Base-by-base conservation (phyloP, 1,140 invertebrate species). In the Epicauta chinensis region DNA sequence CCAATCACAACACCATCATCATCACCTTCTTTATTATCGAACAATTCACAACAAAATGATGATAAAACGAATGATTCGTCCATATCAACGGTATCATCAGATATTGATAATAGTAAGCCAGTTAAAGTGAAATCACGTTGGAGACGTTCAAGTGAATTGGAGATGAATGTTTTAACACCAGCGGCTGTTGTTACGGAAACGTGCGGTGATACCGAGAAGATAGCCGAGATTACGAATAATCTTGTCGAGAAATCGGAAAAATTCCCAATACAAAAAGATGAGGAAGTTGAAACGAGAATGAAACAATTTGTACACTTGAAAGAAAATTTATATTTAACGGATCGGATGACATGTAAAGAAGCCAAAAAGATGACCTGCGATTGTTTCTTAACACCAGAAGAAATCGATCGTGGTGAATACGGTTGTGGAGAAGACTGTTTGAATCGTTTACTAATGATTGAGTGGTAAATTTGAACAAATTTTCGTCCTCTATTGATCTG, bases 351-450 rank as follows among this genome's bases (percentile, higher is more conserved):
- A 40, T 90, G 86, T 69, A 92, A 89, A 63, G 92, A 97, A 72
- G 87, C 89, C 2, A 86, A 89, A 48, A 81, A 89, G 57, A 97
- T 98, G 93, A 80, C 89, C 13, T 98, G 96, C 74, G 94, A 98
- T 72, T 98, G 95, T 73, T 88, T 88, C 61, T 75, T 93, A 50
- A 91, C 89, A 3, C 85, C 87, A 69, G 91, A 94, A 65, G 94
- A 97, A 60, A 79, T 91, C 49, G 78, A 82, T 29, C 73, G 84
- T 52, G 91, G 90, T 1, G 85, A 93, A 69, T 72, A 82, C 16
- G 92, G 91, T 29, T 98, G 95, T 75, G 91, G 91, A 0, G 90
- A 94, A 66, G 93, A 97, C 72, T 98, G 96, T 75, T 79, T 98
- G 3, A 98, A 98, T 76, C 83, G 93, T 68, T 80, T 98, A 68